Conservation (phyloP, 2,113 vertebrate species). For the Gnathonemus longibarbis region DNA sequence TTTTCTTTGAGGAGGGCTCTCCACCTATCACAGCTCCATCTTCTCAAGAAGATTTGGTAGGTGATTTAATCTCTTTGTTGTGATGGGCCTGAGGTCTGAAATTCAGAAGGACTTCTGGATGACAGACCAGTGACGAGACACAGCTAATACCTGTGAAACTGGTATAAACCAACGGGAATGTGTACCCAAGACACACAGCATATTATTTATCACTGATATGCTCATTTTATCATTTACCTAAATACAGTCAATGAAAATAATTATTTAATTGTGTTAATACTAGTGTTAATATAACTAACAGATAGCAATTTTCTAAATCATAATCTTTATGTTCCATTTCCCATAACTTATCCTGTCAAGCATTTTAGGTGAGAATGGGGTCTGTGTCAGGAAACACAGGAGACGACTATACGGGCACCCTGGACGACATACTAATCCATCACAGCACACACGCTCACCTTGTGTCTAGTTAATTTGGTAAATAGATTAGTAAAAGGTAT, state of each 20-base stretch:
- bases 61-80: neutral
- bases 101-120: neutral
- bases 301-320: neutral
- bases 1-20: neutral
- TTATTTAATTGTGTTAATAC: neutral
- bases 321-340: neutral
- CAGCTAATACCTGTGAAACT: neutral
- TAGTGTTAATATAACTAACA: neutral
- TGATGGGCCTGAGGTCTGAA: neutral
- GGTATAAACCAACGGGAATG: neutral
- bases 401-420: neutral
- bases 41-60: neutral
- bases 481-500: neutral
- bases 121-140: neutral
- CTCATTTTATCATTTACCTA: neutral
- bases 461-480: neutral
- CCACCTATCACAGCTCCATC: neutral
- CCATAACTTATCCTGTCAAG: neutral
- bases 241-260: neutral
- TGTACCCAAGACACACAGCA: neutral
- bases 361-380: neutral
- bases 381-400: neutral
- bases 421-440: neutral
- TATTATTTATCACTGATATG: neutral
- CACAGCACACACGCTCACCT: neutral